phyloP scores from a whole-genome alignment of 2,888 invertebrate genomes.

The Heteropelma amictum region DNA sequence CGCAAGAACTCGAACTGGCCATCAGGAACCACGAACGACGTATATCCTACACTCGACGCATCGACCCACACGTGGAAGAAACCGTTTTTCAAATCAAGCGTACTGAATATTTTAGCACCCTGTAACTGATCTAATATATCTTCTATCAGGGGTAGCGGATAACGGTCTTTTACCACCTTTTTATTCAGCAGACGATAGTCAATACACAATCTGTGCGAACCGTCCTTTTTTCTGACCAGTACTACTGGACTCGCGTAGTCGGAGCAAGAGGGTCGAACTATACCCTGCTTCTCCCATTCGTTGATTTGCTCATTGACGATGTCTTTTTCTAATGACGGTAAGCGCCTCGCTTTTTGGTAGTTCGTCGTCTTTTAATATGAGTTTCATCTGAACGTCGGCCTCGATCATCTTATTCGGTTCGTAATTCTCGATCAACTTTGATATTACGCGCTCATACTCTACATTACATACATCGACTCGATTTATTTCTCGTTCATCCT shows the following conservation, averaged over 20 bases:
- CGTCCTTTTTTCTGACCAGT: conserved; percentile 59
- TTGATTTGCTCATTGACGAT: conserved; percentile 55
- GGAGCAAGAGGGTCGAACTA: conserved; percentile 55
- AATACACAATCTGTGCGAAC: conserved; percentile 56
- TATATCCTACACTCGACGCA: conserved; percentile 60
- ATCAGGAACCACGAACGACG: conserved; percentile 62
- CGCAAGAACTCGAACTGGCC: conserved; percentile 62
- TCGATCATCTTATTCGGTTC: conserved; percentile 29
- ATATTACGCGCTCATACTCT: not conserved
- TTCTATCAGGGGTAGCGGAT: conserved; percentile 63
- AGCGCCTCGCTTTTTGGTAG: conserved; percentile 50
- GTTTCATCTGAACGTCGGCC: conserved; percentile 34
- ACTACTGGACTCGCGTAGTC: conserved; percentile 62
- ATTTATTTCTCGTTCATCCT: not conserved
- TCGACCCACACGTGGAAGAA: conserved; percentile 65
- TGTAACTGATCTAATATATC: conserved; percentile 47
- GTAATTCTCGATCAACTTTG: conserved; percentile 25
- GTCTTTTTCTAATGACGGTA: conserved; percentile 48
- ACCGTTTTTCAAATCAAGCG: conserved; percentile 61
- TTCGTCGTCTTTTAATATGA: conserved; percentile 49
- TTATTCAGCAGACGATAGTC: conserved; percentile 61
- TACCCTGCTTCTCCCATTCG: conserved; percentile 54
- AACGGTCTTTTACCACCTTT: conserved; percentile 56
- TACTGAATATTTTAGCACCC: conserved; percentile 46
- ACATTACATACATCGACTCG: not conserved